phyloP scores from a whole-genome alignment of 2,888 invertebrate species.

The Hypomecis atomaria region DNA sequence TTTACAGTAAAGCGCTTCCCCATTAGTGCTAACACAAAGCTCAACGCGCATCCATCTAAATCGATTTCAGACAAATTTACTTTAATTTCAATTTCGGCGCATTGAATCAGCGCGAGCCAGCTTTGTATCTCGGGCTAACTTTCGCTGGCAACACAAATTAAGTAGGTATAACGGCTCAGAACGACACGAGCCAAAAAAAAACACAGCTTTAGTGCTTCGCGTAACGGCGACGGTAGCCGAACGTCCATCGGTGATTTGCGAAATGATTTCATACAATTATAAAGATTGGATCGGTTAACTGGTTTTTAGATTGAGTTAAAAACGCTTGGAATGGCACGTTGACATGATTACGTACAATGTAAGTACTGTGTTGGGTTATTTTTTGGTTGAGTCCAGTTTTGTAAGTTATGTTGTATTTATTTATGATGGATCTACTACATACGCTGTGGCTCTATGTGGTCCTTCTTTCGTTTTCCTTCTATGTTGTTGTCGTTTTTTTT shows the following conservation, averaged over 20 bases:
- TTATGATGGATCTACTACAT: not conserved
- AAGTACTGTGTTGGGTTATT: conserved; percentile 19
- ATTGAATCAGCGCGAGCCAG: conserved; percentile 29
- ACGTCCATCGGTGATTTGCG: conserved; percentile 46
- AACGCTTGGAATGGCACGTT: conserved; percentile 43
- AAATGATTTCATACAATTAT: conserved; percentile 52
- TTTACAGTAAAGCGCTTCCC: too few species aligned
- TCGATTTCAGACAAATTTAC: conserved; percentile 33
- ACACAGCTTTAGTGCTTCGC: conserved; percentile 73
- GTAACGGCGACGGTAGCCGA: conserved; percentile 80
- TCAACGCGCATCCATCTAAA: conserved; percentile 19
- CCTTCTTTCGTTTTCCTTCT: not conserved
- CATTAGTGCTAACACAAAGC: conserved; percentile 11
- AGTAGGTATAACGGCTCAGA: conserved; percentile 75
- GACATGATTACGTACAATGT: conserved; percentile 33
- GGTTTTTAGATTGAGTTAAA: conserved; percentile 47
- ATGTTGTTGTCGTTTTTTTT: too few species aligned
- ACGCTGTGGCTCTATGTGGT: not conserved
- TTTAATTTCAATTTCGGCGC: conserved; percentile 52
- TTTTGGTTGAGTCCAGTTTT: conserved; percentile 18
- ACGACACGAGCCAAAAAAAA: conserved; percentile 81
- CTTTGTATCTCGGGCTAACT: conserved; percentile 61
- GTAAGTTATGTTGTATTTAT: conserved; percentile 8
- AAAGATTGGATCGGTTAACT: conserved; percentile 48
- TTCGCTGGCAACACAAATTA: conserved; percentile 74